Base-by-base conservation (phyloP, 2,113 vertebrate genomes). In the Alosa alosa region DNA sequence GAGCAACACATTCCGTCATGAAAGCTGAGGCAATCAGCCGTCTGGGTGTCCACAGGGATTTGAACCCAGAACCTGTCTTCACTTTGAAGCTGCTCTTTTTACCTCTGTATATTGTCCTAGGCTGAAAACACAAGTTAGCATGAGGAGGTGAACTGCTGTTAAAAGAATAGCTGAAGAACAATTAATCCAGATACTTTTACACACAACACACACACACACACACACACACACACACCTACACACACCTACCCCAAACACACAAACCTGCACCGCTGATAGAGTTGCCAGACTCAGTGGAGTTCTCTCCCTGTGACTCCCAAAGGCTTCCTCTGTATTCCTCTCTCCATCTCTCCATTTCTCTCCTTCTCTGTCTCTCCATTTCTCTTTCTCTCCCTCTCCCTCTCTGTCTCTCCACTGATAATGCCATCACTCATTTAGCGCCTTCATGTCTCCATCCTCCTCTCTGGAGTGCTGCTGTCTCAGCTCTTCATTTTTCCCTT, bases 351-450 rank as follows among this genome's bases (percentile, higher is more conserved):
- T 39, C 44, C 31, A 1, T 82, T 11, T 83, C 50, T 52, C 31
- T 52, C 8, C 15, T 2, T 49, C n/a, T 18, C 82, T 39, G 5
- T 25, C 20, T n/a, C 60, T 64, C 60, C 36, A 1, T 72, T 25
- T 31, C n/a, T 41, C 36, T 72, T 25, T 46, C 44, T 46, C 44
- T 72, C 44, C 17, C 55, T 84, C 39, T 36, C 18, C n/a, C 25
- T 68, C 20, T 64, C 18, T 64, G 20, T 25, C 83, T 68, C 36
- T 0, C 25, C 64, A 72, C 64, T 72, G 64, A 72, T 72, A 72
- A 72, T 72, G 64, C 64, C 64, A 72, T 72, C 64, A 72, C 64
- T 72, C 64, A 72, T 72, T 72, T 72, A 72, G 10, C n/a, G 25
- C 64, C 64, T 72, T 31, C 64, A 72, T 31, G 64, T 72, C 64